Evolutionary conservation across 2,888 invertebrate species (phyloP).

Genomic region (Dicycla oo): DNA sequence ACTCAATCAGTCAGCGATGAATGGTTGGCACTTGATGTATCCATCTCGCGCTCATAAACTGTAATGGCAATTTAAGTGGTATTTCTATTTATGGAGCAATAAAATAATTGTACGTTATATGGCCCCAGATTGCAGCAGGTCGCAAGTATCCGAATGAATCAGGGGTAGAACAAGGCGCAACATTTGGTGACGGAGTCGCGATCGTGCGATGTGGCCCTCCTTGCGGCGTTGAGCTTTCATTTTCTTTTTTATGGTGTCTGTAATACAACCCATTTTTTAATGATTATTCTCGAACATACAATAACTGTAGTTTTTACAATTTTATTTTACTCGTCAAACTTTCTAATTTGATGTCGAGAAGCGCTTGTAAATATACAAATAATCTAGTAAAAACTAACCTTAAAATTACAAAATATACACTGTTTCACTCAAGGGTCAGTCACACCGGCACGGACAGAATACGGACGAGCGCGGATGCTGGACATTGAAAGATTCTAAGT

Average conservation of each 20-base stretch:
- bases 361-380: too few species aligned
- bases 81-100: constrained; percentile 32
- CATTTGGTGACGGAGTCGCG: constrained; percentile 10
- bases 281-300: too few species aligned
- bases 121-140: constrained; percentile 2
- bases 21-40: constrained; percentile 33
- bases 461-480: too few species aligned
- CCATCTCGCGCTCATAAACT: constrained; percentile 31
- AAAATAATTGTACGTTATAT: constrained; percentile 6
- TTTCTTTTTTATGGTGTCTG: constrained; percentile 7
- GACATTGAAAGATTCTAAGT: too few species aligned
- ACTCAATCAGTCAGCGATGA: constrained; percentile 31
- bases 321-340: too few species aligned
- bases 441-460: too few species aligned
- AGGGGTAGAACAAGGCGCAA: background rate
- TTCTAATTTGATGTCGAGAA: too few species aligned
- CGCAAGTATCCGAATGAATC: constrained; percentile 33
- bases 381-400: too few species aligned
- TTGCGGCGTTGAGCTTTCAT: background rate
- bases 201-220: background rate
- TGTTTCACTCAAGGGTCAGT: too few species aligned
- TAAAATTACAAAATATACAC: too few species aligned
- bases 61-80: constrained; percentile 41
- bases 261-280: background rate
- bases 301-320: too few species aligned